Evolutionary conservation across 2,797 vertebrate species (phyloP).

Genomic region (Acanthis flammea): DNA sequence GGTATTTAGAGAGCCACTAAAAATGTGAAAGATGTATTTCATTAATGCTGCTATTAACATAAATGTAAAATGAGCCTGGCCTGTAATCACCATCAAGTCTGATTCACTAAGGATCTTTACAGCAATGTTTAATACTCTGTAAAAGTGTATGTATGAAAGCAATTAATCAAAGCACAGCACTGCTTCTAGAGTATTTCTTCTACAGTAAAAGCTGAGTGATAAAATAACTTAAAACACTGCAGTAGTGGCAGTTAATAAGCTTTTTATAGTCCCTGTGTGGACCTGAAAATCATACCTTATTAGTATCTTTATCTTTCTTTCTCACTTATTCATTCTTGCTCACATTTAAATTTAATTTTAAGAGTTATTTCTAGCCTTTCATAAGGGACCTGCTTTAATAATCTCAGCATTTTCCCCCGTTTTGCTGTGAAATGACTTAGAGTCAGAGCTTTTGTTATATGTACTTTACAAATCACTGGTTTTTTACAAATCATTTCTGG

Average conservation of each 20-base stretch:
- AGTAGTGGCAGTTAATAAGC: slow-evolving; percentile 75
- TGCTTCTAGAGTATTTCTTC: slow-evolving; percentile 70
- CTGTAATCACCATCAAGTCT: slow-evolving; percentile 71
- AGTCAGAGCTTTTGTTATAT: slow-evolving; percentile 35
- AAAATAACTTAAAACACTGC: slow-evolving; percentile 73
- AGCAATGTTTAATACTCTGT: slow-evolving; percentile 65
- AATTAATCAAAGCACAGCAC: slow-evolving; percentile 74
- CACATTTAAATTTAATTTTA: slow-evolving; percentile 74
- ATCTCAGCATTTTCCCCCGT: slow-evolving; percentile 29
- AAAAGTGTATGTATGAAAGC: slow-evolving; percentile 70
- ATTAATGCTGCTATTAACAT: slow-evolving; percentile 72
- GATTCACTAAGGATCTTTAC: slow-evolving; percentile 64
- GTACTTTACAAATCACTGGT: slow-evolving; percentile 6
- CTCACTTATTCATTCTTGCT: slow-evolving; percentile 71
- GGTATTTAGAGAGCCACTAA: slow-evolving; percentile 70
- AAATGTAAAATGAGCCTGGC: slow-evolving; percentile 72
- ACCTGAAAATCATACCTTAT: slow-evolving; percentile 80
- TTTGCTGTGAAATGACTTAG: slow-evolving; percentile 43
- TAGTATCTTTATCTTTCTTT: slow-evolving; percentile 81
- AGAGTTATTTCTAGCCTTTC: slow-evolving; percentile 33
- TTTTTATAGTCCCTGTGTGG: slow-evolving; percentile 78
- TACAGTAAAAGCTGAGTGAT: slow-evolving; percentile 68
- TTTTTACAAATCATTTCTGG: slow-evolving; percentile 25
- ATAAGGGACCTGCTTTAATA: slow-evolving; percentile 57
- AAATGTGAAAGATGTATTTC: slow-evolving; percentile 72